Evolutionary conservation across 2,888 invertebrate genomes (phyloP).

Genomic region (Ophion ellenae): DNA sequence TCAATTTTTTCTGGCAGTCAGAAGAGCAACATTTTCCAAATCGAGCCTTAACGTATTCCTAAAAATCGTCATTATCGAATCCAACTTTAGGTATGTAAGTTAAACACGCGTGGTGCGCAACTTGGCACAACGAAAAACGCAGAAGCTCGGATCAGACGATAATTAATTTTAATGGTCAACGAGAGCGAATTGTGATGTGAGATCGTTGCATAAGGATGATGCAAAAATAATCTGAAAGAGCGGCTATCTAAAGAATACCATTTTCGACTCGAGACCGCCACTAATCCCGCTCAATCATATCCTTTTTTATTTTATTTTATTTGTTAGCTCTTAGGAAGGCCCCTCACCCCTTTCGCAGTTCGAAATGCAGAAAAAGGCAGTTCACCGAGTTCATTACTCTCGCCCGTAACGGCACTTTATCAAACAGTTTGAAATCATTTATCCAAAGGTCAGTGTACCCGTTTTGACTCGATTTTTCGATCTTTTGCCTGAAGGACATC

Average conservation of each 20-base stretch:
- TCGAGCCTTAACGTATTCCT: slow-evolving; percentile 8
- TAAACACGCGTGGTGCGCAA: slow-evolving; percentile 34
- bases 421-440: slow-evolving; percentile 15
- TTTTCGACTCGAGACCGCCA: background rate
- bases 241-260: background rate
- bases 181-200: slow-evolving; percentile 42
- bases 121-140: slow-evolving; percentile 21
- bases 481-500: no score
- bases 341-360: background rate
- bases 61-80: slow-evolving; percentile 40
- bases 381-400: background rate
- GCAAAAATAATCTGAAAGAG: slow-evolving; percentile 27
- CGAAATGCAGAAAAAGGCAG: background rate
- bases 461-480: background rate
- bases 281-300: background rate
- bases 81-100: slow-evolving; percentile 14
- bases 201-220: slow-evolving; percentile 55
- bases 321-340: no score
- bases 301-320: background rate
- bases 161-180: slow-evolving; percentile 34
- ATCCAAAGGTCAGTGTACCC: slow-evolving; percentile 4
- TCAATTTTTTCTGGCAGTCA: no score
- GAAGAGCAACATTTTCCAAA: background rate
- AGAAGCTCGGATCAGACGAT: background rate
- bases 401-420: slow-evolving; percentile 20